Evolutionary conservation across 2,797 vertebrate genomes (phyloP).

Genomic region (Protonibea diacanthus): DNA sequence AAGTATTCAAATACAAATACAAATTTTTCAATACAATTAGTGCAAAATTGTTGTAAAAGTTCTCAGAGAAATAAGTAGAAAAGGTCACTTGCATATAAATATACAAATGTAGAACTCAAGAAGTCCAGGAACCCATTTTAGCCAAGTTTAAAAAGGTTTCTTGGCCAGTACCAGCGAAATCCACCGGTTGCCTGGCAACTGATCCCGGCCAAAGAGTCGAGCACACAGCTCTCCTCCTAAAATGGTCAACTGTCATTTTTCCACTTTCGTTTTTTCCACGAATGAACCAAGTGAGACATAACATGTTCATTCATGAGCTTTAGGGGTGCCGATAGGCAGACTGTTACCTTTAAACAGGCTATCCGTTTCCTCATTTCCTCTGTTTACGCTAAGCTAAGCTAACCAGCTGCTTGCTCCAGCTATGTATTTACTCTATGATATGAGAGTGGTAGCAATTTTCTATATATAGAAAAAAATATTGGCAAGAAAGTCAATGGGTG

Average conservation of each 20-base stretch:
- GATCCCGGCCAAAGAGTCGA: neutral
- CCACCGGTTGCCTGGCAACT: neutral
- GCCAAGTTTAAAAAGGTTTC: neutral
- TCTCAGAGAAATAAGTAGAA: neutral
- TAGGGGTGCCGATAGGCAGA: neutral
- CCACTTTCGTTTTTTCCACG: neutral
- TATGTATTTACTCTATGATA: too few relatives aligned
- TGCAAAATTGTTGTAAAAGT: neutral
- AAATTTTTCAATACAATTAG: neutral
- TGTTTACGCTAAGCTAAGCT: too few relatives aligned
- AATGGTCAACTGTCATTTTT: neutral
- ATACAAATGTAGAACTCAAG: constrained; percentile 5
- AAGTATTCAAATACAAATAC: constrained; percentile 8
- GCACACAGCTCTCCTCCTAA: neutral
- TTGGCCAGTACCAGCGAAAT: neutral
- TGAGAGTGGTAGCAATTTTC: too few relatives aligned
- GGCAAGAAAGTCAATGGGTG: too few relatives aligned
- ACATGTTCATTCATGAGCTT: neutral
- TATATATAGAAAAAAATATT: too few relatives aligned
- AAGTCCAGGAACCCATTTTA: neutral
- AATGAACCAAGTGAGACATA: neutral
- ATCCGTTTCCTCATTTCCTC: neutral
- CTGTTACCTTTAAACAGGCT: neutral
- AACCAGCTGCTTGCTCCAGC: too few relatives aligned
- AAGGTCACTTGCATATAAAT: neutral